Percentiles rank a stretch among this genome's conserved stretches.
Evolutionary conservation across 1,140 invertebrate species (phyloP).

Genomic region (Centruroides sculpturatus): DNA sequence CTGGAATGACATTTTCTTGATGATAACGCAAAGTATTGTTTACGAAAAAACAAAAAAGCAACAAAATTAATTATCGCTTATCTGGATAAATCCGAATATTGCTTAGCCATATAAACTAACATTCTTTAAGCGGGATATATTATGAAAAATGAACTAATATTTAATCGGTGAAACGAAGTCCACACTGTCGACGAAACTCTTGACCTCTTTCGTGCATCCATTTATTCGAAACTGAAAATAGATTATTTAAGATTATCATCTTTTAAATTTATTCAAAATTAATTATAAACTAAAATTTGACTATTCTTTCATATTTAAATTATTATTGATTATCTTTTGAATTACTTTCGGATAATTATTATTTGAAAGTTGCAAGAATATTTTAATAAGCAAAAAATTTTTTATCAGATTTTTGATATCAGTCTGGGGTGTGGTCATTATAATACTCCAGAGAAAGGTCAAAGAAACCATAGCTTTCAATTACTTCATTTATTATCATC

Average conservation of each 20-base stretch:
- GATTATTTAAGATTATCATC: neutral
- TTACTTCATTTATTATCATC: no score
- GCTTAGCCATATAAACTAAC: no score
- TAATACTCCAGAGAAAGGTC: neutral
- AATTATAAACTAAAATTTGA: neutral
- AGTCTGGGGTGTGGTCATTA: neutral
- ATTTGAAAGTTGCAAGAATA: no score
- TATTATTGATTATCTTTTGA: neutral
- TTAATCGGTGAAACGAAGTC: constrained; percentile 2
- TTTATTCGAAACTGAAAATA: constrained; percentile 25
- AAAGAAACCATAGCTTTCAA: neutral
- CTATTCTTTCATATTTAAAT: neutral
- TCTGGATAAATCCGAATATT: no score
- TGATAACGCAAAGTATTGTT: no score
- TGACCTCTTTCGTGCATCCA: constrained; percentile 27
- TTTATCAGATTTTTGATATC: neutral
- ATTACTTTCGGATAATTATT: neutral
- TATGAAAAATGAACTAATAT: no score
- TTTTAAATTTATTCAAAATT: neutral
- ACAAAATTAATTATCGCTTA: no score
- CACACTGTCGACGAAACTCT: constrained; percentile 23
- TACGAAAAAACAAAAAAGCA: no score
- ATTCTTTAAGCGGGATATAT: no score
- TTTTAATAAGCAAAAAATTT: no score
- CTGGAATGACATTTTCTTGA: no score